Percentiles rank a stretch among this genome's conserved stretches.
phyloP scores from a whole-genome alignment of 2,888 invertebrate genomes.

The Apamea crenata region DNA sequence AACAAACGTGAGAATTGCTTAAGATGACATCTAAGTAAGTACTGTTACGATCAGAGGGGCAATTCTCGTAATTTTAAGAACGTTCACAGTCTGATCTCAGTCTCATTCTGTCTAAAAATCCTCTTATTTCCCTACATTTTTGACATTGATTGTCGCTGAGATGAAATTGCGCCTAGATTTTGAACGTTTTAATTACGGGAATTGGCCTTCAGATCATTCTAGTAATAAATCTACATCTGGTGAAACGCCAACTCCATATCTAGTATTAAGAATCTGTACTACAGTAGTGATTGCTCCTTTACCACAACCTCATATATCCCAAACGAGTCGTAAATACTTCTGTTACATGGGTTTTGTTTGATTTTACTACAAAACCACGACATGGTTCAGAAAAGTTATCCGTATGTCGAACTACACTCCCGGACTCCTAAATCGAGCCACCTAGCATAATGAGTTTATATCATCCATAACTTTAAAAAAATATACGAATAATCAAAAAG shows the following conservation, averaged over 20 bases:
- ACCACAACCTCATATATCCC: neutral
- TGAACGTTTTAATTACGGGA: neutral
- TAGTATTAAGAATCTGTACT: neutral
- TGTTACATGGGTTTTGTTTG: conserved; percentile 2
- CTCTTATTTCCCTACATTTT: neutral
- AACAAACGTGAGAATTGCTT: neutral
- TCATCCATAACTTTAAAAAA: no score
- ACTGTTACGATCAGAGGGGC: neutral
- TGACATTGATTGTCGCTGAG: neutral
- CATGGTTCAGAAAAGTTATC: conserved; percentile 47
- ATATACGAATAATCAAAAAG: no score
- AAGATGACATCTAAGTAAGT: neutral
- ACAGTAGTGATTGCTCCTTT: neutral
- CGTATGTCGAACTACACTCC: conserved; percentile 47
- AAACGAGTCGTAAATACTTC: neutral
- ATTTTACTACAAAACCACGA: conserved; percentile 43
- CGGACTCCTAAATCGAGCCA: no score
- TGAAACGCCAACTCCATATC: neutral
- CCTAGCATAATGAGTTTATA: no score
- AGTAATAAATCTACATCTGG: neutral
- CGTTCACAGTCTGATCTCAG: neutral
- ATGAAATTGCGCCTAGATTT: neutral
- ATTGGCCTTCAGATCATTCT: neutral
- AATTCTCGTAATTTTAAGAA: neutral
- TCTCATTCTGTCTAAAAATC: neutral